A percentile compares a stretch with the other conserved stretches of the same genome.
phyloP scores from a whole-genome alignment of 2,113 vertebrate species.

The Typhlomys cinereus region DNA sequence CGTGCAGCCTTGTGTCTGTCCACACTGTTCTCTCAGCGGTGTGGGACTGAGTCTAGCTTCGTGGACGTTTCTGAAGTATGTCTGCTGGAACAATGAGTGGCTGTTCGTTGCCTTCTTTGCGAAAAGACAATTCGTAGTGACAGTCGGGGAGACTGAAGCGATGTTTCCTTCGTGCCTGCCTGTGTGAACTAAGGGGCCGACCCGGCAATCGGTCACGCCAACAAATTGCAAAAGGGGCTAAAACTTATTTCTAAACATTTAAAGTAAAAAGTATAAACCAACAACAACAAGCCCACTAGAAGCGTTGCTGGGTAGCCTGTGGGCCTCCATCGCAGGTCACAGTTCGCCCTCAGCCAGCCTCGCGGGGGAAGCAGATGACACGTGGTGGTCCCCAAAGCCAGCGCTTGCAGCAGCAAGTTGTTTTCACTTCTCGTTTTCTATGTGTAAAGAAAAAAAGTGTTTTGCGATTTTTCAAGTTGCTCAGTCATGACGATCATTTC shows the following conservation, averaged over 20 bases:
- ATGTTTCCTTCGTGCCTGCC: not conserved
- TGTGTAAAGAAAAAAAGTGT: not conserved
- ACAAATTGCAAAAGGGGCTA: not conserved
- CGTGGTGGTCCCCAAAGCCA: not conserved
- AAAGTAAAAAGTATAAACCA: not conserved
- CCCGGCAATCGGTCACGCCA: not conserved
- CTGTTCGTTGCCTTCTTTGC: not conserved
- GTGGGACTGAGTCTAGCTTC: not conserved
- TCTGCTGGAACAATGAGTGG: not conserved
- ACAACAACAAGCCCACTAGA: not conserved
- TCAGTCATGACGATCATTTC: conserved; percentile 7
- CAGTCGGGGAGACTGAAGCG: not conserved
- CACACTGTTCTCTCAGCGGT: too few species aligned
- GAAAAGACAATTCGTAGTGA: not conserved
- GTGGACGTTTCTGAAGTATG: not conserved
- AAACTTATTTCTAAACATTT: not conserved
- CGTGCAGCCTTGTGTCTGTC: not conserved
- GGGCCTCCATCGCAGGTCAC: not conserved
- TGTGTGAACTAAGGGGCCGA: not conserved
- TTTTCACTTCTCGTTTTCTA: not conserved
- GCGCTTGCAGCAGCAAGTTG: not conserved
- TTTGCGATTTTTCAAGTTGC: not conserved
- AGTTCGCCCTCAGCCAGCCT: not conserved
- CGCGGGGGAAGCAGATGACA: not conserved
- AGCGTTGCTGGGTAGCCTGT: not conserved